Percentiles rank a stretch among this genome's conserved stretches.
Evolutionary conservation across 2,797 vertebrate genomes (phyloP).

Genomic region (Podarcis lilfordi): DNA sequence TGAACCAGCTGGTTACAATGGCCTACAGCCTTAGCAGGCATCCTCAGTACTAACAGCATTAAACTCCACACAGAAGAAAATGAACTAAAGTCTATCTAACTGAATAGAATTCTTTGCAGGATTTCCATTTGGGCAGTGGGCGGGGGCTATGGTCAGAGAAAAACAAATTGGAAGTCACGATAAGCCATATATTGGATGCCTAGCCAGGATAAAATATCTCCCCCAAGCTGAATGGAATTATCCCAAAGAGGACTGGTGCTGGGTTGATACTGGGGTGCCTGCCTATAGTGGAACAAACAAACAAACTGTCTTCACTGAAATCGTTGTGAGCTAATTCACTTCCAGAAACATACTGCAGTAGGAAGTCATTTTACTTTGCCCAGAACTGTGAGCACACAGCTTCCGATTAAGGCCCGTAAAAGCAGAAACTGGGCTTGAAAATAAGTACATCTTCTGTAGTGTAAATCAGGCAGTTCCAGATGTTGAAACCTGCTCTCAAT

Average conservation of each 20-base stretch:
- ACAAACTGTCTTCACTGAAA: not conserved
- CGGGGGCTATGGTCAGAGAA: not conserved
- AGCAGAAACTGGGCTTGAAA: not conserved
- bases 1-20: slow-evolving; percentile 4
- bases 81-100: not conserved
- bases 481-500: not conserved
- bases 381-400: not conserved
- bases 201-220: not conserved
- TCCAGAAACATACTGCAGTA: not conserved
- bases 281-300: not conserved
- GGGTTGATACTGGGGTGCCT: not conserved
- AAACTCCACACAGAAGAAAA: not conserved
- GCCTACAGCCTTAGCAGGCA: slow-evolving; percentile 8
- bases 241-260: not conserved
- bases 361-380: not conserved
- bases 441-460: not conserved
- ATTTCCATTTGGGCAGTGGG: not conserved
- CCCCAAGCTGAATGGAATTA: not conserved
- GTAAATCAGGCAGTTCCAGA: not conserved
- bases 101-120: not conserved
- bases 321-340: not conserved
- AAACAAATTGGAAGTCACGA: not conserved
- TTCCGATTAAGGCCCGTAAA: not conserved
- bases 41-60: slow-evolving; percentile 31
- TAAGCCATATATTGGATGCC: not conserved